These are phyloP conservation scores for Arnoldichthys spilopterus DNA, from an alignment of 2,797 vertebrate genomes.

Conservation along the genomic window DNA sequence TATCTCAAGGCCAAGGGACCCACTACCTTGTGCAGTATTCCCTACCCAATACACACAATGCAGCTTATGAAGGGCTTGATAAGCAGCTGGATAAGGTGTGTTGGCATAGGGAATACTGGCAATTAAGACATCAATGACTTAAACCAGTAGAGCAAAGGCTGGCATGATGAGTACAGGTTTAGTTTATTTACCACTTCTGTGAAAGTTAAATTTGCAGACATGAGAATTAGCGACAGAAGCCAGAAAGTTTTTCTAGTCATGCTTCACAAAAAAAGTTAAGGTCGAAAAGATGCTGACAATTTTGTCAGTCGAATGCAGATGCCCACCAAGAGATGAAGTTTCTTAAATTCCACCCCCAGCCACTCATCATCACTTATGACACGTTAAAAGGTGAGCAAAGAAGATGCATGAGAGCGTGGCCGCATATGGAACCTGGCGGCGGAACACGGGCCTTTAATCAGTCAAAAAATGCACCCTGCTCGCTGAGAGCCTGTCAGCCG, in stretches of 20 bases:
- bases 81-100: background rate
- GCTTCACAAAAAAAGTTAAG: background rate
- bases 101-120: background rate
- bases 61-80: background rate
- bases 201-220: background rate
- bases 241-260: background rate
- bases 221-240: background rate
- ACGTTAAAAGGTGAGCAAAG: conserved; percentile 47
- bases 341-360: conserved; percentile 25
- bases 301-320: background rate
- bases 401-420: conserved; percentile 36
- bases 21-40: background rate
- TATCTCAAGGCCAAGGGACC: background rate
- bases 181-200: background rate
- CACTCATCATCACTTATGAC: conserved; percentile 28
- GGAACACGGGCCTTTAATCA: conserved; percentile 55
- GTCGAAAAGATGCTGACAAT: background rate
- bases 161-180: background rate
- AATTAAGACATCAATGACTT: conserved; percentile 21
- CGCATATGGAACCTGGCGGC: conserved; percentile 26
- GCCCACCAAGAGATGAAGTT: background rate
- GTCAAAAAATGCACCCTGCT: conserved; percentile 26
- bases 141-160: conserved; percentile 6
- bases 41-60: background rate
- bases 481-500: conserved; percentile 56